Conservation (phyloP, 2,888 invertebrate genomes). For the Furcula furcula region DNA sequence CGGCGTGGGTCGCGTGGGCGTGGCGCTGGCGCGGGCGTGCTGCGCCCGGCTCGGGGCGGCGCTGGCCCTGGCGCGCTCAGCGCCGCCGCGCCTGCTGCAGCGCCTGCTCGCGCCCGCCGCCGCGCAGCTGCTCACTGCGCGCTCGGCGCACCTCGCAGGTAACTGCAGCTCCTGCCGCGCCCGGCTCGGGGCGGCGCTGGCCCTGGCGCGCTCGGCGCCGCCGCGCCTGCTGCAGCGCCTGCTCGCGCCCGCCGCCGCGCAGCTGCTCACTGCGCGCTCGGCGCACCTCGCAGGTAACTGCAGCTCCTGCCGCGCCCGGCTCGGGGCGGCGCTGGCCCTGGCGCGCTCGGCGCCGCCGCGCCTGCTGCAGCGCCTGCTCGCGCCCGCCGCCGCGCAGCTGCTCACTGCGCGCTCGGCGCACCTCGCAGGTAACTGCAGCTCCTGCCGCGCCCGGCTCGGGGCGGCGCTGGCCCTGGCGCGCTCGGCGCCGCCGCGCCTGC, state of each 20-base stretch:
- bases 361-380: slow-evolving; percentile 48
- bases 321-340: slow-evolving; percentile 40
- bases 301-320: slow-evolving; percentile 52
- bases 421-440: slow-evolving; percentile 28
- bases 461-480: too few relatives aligned
- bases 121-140: slow-evolving; percentile 23
- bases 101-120: slow-evolving; percentile 44
- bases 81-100: too few relatives aligned
- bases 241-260: slow-evolving; percentile 1
- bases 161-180: too few relatives aligned
- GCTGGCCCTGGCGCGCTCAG: slow-evolving; percentile 35
- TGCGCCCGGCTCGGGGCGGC: slow-evolving; percentile 48
- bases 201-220: too few relatives aligned
- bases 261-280: too few relatives aligned
- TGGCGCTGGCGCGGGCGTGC: slow-evolving; percentile 51
- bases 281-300: too few relatives aligned
- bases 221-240: too few relatives aligned
- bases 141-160: slow-evolving; percentile 27
- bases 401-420: slow-evolving; percentile 16
- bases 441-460: too few relatives aligned
- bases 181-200: too few relatives aligned
- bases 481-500: too few relatives aligned
- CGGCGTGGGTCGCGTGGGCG: slow-evolving; percentile 17
- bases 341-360: too few relatives aligned
- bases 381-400: slow-evolving; percentile 30